These are phyloP conservation scores for Allacma fusca DNA, from an alignment of 2,888 invertebrate genomes.

Conservation along the genomic window DNA sequence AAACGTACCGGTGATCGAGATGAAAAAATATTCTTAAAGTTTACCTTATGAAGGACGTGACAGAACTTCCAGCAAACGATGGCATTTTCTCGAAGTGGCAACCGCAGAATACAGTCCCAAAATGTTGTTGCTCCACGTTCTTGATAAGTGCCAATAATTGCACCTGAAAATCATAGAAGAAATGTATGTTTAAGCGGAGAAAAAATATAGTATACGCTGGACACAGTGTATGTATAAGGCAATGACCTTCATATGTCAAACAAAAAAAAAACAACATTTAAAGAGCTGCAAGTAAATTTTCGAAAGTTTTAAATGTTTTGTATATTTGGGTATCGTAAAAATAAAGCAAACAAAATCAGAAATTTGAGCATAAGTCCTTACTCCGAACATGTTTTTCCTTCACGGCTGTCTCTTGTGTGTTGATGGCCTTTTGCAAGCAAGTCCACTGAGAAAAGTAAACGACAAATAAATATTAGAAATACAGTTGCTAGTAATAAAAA, in stretches of 20 bases:
- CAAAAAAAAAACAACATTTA: too few species aligned
- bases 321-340: too few species aligned
- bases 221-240: too few species aligned
- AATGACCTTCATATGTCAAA: too few species aligned
- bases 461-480: background rate
- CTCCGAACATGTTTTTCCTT: slow-evolving; percentile 98
- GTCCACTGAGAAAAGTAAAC: slow-evolving; percentile 72
- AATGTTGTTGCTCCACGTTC: slow-evolving; percentile 90
- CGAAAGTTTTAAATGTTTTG: too few species aligned
- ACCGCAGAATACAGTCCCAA: slow-evolving; percentile 78
- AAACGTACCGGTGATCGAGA: background rate
- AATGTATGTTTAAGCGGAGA: too few species aligned
- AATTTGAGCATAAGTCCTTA: slow-evolving; percentile 64
- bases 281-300: too few species aligned
- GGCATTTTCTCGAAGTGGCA: slow-evolving; percentile 88
- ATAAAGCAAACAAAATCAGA: background rate
- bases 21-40: background rate
- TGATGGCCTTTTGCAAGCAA: slow-evolving; percentile 93
- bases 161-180: slow-evolving; percentile 67
- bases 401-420: slow-evolving; percentile 87
- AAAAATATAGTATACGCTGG: too few species aligned
- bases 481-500: background rate
- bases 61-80: slow-evolving; percentile 99
- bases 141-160: slow-evolving; percentile 93
- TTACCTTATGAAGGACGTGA: slow-evolving; percentile 90